Conservation (phyloP, 2,113 vertebrate species). For the Microcebus tavaratra region DNA sequence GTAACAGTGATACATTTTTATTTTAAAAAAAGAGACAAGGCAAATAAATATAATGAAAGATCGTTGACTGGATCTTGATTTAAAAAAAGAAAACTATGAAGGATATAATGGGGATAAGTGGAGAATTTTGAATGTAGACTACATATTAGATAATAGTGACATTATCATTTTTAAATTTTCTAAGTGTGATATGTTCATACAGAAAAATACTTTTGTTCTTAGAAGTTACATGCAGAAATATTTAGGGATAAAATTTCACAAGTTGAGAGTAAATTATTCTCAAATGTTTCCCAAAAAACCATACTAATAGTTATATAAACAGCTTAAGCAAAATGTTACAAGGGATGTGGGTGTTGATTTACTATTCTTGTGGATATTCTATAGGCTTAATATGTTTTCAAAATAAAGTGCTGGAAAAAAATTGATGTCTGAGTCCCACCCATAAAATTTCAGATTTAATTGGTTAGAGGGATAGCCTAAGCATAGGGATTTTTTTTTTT, state of each 20-base stretch:
- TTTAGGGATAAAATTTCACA: background rate
- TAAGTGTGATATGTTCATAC: background rate
- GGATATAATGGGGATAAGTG: background rate
- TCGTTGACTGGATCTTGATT: background rate
- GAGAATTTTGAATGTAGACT: background rate
- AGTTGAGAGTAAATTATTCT: background rate
- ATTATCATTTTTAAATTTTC: background rate
- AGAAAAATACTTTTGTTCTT: background rate
- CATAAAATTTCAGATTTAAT: background rate
- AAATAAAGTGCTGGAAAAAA: background rate
- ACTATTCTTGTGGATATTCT: background rate
- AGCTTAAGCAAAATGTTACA: background rate
- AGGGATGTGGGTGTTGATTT: background rate
- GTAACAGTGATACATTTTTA: background rate
- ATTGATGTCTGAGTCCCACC: background rate
- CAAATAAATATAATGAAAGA: background rate
- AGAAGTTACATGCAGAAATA: background rate
- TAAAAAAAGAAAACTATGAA: background rate
- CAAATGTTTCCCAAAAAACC: background rate
- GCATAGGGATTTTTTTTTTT: background rate
- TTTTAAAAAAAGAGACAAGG: background rate
- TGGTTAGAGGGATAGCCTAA: background rate
- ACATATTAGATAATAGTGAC: background rate
- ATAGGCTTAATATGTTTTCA: background rate
- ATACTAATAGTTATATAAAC: background rate